Evolutionary conservation across 2,888 invertebrate genomes (phyloP), one percentile per base, ranked within the genome.

Genomic region (Harmothoe impar): DNA sequence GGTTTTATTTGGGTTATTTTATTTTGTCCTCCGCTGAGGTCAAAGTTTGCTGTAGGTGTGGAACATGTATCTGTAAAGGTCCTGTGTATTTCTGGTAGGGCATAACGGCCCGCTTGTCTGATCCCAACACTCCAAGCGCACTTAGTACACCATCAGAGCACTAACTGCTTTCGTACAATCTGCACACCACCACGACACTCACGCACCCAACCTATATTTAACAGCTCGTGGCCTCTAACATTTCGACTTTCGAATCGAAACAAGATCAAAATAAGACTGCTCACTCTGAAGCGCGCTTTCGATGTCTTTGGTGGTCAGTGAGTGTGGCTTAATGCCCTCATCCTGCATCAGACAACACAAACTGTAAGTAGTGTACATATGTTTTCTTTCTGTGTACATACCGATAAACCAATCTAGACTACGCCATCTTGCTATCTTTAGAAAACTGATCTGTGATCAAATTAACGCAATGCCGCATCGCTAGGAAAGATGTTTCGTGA

Each of bases 291-390:
- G 72, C 7, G 12, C 29, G 72, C 72, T n/a, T n/a, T n/a, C 0
- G 62, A 62, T n/a, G 62, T 43, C 20, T 5, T 62, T 20, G n/a
- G n/a, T 17, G 77, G 77, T 77, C 77, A 77, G 77, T 25, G 15
- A 43, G 23, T 25, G 25, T 29, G 77, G 77, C 77, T 25, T 17
- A 25, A 20, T n/a, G 29, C 17, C 77, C 77, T 31, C 31, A 17
- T 77, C 77, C 77, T 77, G 31, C 29, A 77, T 77, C 77, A 25
- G 31, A 25, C 77, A 31, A 20, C 23, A 29, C 25, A 77, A 77
- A 81, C 35, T 81, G 81, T 81, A 81, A 81, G 81, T 81, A 81
- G 81, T 81, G 81, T 81, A 81, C 81, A 81, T 81, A 81, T n/a
- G 43, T 81, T 81, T 23, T 35, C 77, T 43, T 43, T 43, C 81